phyloP scores from a whole-genome alignment of 2,113 vertebrate genomes.

The Saguinus midas region DNA sequence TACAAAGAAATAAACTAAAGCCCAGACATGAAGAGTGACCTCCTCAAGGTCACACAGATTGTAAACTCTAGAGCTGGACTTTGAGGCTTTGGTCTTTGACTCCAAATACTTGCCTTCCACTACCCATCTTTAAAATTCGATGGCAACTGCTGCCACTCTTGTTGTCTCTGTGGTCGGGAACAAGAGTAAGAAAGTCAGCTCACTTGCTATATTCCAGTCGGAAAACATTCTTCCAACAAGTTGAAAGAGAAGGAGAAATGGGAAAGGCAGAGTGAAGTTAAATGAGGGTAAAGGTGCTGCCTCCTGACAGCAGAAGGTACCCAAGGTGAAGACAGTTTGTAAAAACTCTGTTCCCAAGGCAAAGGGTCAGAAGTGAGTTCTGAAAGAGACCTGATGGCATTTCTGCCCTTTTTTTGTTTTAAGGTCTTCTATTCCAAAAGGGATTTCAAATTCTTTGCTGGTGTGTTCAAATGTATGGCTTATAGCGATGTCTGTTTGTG shows the following conservation, averaged over 20 bases:
- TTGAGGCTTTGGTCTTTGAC: conserved; percentile 20
- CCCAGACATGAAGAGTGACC: not conserved
- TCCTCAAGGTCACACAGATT: not conserved
- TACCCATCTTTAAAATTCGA: not conserved
- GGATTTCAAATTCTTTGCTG: not conserved
- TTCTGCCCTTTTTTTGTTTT: not conserved
- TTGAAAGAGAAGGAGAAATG: not conserved
- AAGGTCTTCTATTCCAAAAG: not conserved
- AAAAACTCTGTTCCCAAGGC: not conserved
- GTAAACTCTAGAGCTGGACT: not conserved
- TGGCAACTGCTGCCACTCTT: not conserved
- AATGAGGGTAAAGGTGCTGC: not conserved
- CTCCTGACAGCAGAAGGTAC: not conserved
- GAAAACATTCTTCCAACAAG: not conserved
- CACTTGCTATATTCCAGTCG: not conserved
- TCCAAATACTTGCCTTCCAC: not conserved
- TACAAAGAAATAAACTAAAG: conserved; percentile 20
- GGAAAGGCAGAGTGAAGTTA: not conserved
- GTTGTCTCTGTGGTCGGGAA: not conserved
- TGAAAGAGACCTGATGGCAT: not conserved
- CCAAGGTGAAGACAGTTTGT: not conserved
- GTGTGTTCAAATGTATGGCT: too few species aligned
- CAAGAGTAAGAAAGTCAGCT: not conserved
- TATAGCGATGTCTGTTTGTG: too few species aligned
- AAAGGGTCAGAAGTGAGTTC: not conserved